Evolutionary conservation across 2,113 vertebrate genomes (phyloP).

Genomic region (Madoqua kirkii): DNA sequence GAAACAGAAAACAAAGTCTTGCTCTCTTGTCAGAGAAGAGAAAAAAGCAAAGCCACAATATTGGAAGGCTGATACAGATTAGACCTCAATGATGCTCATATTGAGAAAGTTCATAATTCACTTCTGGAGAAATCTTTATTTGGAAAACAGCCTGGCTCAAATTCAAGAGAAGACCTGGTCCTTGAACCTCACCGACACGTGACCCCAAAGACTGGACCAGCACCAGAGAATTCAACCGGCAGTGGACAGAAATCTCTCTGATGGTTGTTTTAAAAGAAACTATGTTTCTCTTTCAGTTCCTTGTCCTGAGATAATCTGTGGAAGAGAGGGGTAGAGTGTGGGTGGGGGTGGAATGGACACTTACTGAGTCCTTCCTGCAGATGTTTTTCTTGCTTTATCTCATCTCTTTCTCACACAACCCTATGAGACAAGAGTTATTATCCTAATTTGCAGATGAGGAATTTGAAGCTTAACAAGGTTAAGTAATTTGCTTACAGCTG

Average conservation of each 20-base stretch:
- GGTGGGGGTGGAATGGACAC: not conserved
- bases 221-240: not conserved
- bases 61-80: not conserved
- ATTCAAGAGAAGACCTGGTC: not conserved
- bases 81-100: not conserved
- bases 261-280: not conserved
- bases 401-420: not conserved
- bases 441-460: slow-evolving; percentile 28
- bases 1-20: not conserved
- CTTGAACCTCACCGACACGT: not conserved
- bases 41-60: not conserved
- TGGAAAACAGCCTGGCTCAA: not conserved
- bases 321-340: not conserved
- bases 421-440: not conserved
- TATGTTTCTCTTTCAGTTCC: not conserved
- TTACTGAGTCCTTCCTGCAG: not conserved
- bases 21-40: not conserved
- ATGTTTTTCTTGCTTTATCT: not conserved
- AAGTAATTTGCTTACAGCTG: not conserved
- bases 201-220: not conserved
- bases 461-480: not conserved
- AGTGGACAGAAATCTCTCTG: not conserved
- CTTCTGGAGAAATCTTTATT: not conserved
- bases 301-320: not conserved
- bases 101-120: not conserved